These are phyloP conservation scores for Oxygymnocypris stewartii DNA, from an alignment of 2,113 vertebrate species.

Conservation along the genomic window DNA sequence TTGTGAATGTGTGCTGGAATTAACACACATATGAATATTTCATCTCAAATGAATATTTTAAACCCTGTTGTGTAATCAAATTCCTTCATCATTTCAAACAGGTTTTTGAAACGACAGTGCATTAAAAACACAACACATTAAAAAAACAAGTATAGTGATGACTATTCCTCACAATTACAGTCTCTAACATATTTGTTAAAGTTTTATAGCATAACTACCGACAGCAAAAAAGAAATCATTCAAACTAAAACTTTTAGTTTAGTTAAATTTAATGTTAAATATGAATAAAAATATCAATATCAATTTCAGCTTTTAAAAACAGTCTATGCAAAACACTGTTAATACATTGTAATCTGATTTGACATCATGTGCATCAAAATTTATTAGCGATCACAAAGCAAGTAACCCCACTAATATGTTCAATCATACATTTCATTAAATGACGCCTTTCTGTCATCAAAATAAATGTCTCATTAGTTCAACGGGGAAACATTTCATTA, in stretches of 20 bases:
- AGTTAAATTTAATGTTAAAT: background rate
- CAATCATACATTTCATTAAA: constrained; percentile 43
- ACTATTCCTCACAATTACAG: background rate
- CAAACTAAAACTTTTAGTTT: background rate
- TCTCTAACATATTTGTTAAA: background rate
- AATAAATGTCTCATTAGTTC: constrained; percentile 50
- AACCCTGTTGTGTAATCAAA: constrained; percentile 33
- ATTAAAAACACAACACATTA: constrained; percentile 14
- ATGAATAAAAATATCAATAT: background rate
- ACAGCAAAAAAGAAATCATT: background rate
- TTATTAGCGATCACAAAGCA: constrained; percentile 12
- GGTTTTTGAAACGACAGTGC: background rate
- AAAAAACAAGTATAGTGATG: background rate
- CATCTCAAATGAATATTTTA: constrained; percentile 32
- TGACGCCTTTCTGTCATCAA: constrained; percentile 31
- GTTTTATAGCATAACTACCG: background rate
- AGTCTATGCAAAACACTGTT: background rate
- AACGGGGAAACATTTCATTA: constrained; percentile 41
- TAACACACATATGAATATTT: constrained; percentile 47
- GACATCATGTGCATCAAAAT: constrained; percentile 8
- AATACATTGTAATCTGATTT: background rate
- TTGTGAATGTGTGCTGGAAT: constrained; percentile 7
- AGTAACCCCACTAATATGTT: constrained; percentile 44
- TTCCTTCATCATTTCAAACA: constrained; percentile 24
- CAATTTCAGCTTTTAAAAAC: no score